Conservation (phyloP, 2,888 invertebrate genomes). For the Hermaeophaga mercurialis region DNA sequence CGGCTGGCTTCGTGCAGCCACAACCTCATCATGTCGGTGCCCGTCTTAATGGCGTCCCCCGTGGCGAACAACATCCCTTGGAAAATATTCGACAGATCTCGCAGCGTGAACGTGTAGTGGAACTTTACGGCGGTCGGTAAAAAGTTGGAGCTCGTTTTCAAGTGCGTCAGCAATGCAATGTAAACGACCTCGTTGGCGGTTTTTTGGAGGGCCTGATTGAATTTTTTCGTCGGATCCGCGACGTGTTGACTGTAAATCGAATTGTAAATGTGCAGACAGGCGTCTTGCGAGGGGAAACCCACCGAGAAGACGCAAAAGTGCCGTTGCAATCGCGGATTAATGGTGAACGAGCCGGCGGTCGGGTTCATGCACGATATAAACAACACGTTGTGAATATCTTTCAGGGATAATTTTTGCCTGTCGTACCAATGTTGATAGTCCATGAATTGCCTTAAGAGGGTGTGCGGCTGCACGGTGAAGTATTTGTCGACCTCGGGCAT, state of each 20-base stretch:
- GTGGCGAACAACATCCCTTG: conserved; percentile 88
- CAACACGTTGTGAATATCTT: conserved; percentile 92
- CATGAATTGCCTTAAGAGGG: conserved; percentile 88
- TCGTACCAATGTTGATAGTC: conserved; percentile 98
- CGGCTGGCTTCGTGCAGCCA: conserved; percentile 91
- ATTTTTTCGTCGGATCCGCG: conserved; percentile 68
- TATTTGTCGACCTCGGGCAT: conserved; percentile 97
- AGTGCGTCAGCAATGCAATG: conserved; percentile 78
- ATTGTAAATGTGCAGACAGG: conserved; percentile 82
- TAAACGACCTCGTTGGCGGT: conserved; percentile 67
- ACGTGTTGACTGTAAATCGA: conserved; percentile 82
- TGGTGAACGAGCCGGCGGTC: conserved; percentile 92
- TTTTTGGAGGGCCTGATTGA: conserved; percentile 64
- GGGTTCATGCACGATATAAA: conserved; percentile 97
- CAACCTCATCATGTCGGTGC: conserved; percentile 75
- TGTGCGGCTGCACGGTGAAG: conserved; percentile 94
- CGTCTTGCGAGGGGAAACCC: conserved; percentile 84
- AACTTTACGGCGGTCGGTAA: conserved; percentile 94
- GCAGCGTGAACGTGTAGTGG: conserved; percentile 91
- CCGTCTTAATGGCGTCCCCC: conserved; percentile 68
- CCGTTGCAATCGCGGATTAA: conserved; percentile 86
- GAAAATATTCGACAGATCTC: conserved; percentile 92
- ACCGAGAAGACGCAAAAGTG: conserved; percentile 88
- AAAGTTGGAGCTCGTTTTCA: conserved; percentile 75
- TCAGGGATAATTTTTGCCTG: conserved; percentile 79